Conservation (phyloP, 2,888 invertebrate genomes). For the Eulithis prunata region DNA sequence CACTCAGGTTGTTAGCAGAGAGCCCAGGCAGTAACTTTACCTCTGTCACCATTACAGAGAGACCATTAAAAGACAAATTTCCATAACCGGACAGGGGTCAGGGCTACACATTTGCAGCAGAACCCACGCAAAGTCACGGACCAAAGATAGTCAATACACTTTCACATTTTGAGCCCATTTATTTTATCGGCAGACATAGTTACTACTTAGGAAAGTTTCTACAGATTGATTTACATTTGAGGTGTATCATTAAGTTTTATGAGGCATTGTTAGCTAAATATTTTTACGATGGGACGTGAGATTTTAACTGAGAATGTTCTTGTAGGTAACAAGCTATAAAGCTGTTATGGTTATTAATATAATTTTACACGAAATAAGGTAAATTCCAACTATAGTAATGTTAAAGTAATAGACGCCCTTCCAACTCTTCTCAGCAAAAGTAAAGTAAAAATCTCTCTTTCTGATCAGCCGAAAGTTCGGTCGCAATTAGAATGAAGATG, state of each 20-base stretch:
- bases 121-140: conserved; percentile 18
- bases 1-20: not conserved
- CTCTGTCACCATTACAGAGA: not conserved
- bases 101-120: conserved; percentile 22
- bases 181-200: conserved; percentile 9
- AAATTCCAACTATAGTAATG: too few relatives aligned
- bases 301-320: conserved; percentile 1
- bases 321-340: not conserved
- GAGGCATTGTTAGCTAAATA: conserved; percentile 38
- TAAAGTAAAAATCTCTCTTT: too few relatives aligned
- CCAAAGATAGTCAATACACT: conserved; percentile 22
- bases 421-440: too few relatives aligned
- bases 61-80: conserved; percentile 14
- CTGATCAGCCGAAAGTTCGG: too few relatives aligned
- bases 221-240: conserved; percentile 32
- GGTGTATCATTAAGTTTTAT: conserved; percentile 37
- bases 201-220: conserved; percentile 28
- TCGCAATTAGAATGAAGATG: too few relatives aligned
- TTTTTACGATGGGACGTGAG: conserved; percentile 32
- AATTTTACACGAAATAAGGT: too few relatives aligned
- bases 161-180: conserved; percentile 35
- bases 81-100: conserved; percentile 34
- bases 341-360: too few relatives aligned
- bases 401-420: too few relatives aligned
- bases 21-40: not conserved